Evolutionary conservation across 2,888 invertebrate genomes (phyloP), one percentile per base, ranked within the genome.

Genomic region (Beris chalybata): DNA sequence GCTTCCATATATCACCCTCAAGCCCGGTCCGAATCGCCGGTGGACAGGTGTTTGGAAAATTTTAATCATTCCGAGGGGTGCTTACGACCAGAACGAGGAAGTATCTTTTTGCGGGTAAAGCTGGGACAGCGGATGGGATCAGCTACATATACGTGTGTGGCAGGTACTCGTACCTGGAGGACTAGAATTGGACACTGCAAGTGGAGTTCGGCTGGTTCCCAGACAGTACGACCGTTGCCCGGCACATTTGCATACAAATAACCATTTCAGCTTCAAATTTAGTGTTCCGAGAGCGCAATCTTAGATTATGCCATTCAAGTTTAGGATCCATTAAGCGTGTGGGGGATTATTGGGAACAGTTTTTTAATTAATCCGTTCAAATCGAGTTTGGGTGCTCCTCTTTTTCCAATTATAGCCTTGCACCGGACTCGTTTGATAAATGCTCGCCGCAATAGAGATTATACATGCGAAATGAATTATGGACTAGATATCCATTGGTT

Each of bases 211-310:
- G 38, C 9, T 38, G 38, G 38, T 38, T 38, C 38, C 38, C 38
- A 38, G 5, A 9, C 38, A 38, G 7, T 9, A 38, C 38, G 13
- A 59, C 47, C 38, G 31, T 1, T 59, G 63, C 53, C 47, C 43
- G 45, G 45, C 45, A 38, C 58, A 69, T 69, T 69, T 69, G 67
- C 69, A 69, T 69, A 69, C 65, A 67, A 69, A 69, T 69, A 67
- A 65, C 66, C 69, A 56, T 61, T 69, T 64, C 65, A 53, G 44
- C 66, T 66, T 69, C 54, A 58, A 67, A 69, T 69, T 66, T 55
- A 9, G 4, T 59, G 48, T 30, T 30, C 11, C 31, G 15, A 31
- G 13, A 30, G 58, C 22, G 22, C 9, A 31, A 53, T 53, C 29
- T 22, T 13, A 50, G 50, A 50, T 29, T 38, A 7, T 38, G 38